Base-by-base conservation (phyloP, 2,888 invertebrate genomes). In the Stenchaetothrips biformis region DNA sequence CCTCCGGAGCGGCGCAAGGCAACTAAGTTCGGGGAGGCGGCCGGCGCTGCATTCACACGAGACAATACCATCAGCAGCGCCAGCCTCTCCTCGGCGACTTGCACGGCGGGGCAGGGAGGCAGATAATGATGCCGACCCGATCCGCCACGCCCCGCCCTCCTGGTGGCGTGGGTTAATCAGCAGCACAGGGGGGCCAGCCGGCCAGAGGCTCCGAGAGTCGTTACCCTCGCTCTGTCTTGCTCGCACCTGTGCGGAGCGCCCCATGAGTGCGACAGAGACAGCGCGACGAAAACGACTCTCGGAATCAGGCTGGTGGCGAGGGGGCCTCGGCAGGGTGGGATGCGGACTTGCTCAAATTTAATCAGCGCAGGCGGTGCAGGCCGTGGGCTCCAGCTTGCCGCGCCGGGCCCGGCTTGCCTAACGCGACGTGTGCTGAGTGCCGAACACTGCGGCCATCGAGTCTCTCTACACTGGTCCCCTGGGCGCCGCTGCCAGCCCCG, bases 281-380 rank as follows among this genome's bases (percentile, higher is more conserved):
- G 37, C n/a, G n/a, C n/a, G n/a, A n/a, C n/a, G n/a, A 4, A 37
- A 37, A 37, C 37, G 37, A 37, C 37, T 37, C 2, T 4, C 37
- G 37, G 37, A 37, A 4, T 37, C 37, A 37, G 37, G 37, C 37
- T 2, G 37, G 37, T 4, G 1, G 37, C 37, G 37, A 37, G 37
- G 37, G 37, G 37, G 37, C 37, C 37, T 37, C 37, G 37, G 37
- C 67, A 25, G 67, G 59, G 59, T 18, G 16, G 59, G 59, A 59
- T 59, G 59, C 67, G 67, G 67, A 74, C 67, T 74, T 74, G 67
- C 67, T 74, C 67, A 74, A 74, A 74, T 74, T 74, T 74, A 74
- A 74, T 74, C 67, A 74, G 67, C 67, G 67, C 67, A 74, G 67
- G 67, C 67, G 37, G 37, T 37, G 37, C 37, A 37, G 37, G 37